Percentiles rank a stretch among this genome's conserved stretches.
Conservation (phyloP, 2,888 invertebrate genomes). For the Fragum sueziense region DNA sequence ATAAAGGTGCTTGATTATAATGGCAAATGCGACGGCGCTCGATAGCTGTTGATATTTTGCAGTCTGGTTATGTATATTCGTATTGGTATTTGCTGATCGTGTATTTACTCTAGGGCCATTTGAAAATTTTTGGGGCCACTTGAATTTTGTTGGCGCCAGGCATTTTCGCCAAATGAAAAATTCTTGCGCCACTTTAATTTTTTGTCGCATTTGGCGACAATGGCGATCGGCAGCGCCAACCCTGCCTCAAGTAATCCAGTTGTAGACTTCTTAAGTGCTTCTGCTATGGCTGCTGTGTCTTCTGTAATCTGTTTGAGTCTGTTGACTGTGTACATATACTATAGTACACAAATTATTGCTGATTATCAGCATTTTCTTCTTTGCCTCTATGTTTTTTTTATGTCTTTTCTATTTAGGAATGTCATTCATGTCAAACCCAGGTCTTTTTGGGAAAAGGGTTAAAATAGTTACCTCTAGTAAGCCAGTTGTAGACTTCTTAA, state of each 20-base stretch:
- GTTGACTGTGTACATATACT: conserved; percentile 94
- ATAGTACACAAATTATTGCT: background rate
- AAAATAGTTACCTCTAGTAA: conserved; percentile 86
- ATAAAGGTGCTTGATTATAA: too few species aligned
- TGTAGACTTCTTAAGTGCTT: conserved; percentile 89
- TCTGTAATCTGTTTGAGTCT: conserved; percentile 88
- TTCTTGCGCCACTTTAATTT: too few species aligned
- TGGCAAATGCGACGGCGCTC: too few species aligned
- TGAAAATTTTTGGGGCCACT: too few species aligned
- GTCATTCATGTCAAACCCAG: background rate
- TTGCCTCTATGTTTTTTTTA: background rate
- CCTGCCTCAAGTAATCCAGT: conserved; percentile 89
- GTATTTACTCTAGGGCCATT: too few species aligned
- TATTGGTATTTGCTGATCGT: too few species aligned
- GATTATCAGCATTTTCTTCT: conserved; percentile 2
- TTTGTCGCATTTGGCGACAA: too few species aligned
- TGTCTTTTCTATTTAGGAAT: background rate
- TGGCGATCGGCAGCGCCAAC: too few species aligned
- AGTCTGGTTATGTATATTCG: too few species aligned
- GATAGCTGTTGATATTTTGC: too few species aligned
- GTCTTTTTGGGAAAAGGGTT: background rate
- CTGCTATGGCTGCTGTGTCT: conserved; percentile 88
- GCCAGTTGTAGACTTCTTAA: conserved; percentile 88
- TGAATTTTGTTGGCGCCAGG: too few species aligned
- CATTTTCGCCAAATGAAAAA: too few species aligned